These are phyloP conservation scores for Psephotus haematonotus DNA, from an alignment of 2,113 vertebrate genomes.

Conservation along the genomic window DNA sequence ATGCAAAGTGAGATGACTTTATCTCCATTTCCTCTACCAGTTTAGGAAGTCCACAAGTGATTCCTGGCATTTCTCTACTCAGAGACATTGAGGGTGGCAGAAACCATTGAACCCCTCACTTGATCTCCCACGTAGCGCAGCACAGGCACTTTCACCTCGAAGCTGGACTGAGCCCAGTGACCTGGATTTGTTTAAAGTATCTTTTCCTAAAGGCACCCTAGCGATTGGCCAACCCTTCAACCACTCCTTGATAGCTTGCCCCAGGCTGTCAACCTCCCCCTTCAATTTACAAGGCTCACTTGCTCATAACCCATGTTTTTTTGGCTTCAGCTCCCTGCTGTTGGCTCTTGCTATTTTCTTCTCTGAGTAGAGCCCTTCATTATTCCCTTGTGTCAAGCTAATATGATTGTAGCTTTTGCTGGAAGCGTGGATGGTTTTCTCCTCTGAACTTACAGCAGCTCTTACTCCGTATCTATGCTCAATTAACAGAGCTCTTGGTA, in stretches of 20 bases:
- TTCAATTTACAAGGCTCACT: conserved; percentile 41
- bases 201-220: conserved; percentile 11
- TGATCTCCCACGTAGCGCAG: not conserved
- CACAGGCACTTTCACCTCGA: not conserved
- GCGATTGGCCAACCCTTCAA: not conserved
- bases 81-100: not conserved
- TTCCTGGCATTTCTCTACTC: not conserved
- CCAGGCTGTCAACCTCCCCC: not conserved
- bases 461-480: not conserved
- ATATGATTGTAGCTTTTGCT: not conserved
- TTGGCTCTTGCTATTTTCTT: not conserved
- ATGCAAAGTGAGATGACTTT: not conserved
- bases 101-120: not conserved
- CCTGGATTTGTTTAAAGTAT: not conserved
- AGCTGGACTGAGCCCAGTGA: not conserved
- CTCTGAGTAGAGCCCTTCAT: conserved; percentile 2
- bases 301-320: not conserved
- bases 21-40: not conserved
- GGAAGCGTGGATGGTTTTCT: not conserved
- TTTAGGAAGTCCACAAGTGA: not conserved
- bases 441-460: not conserved
- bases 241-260: not conserved
- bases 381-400: not conserved
- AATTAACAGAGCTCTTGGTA: not conserved
- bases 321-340: not conserved